Conservation (phyloP, 1,140 invertebrate species). For the Hycleus cichorii region DNA sequence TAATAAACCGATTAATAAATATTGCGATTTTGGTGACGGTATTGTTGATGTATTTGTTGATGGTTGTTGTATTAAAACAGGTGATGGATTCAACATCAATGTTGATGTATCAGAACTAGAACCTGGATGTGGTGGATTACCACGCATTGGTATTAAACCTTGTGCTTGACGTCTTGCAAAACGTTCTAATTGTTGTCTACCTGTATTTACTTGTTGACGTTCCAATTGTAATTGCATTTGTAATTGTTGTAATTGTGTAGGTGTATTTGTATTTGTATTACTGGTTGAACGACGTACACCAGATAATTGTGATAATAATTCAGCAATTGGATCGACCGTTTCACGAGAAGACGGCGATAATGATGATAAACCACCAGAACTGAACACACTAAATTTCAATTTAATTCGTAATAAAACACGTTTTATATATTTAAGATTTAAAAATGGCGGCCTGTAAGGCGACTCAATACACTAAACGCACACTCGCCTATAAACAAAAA, state of each 20-base stretch:
- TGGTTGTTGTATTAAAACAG: slow-evolving; percentile 28
- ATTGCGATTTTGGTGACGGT: slow-evolving; percentile 33
- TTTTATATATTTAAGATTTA: no score
- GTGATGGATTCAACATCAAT: slow-evolving; percentile 34
- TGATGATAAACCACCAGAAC: slow-evolving; percentile 63
- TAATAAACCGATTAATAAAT: slow-evolving; percentile 34
- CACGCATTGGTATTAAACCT: slow-evolving; percentile 23
- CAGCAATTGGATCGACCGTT: slow-evolving; percentile 89
- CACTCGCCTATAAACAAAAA: no score
- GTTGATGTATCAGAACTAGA: slow-evolving; percentile 32
- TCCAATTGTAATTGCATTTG: slow-evolving; percentile 87
- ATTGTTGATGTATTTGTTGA: slow-evolving; percentile 28
- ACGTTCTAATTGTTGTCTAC: slow-evolving; percentile 77
- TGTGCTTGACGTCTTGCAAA: slow-evolving; percentile 67
- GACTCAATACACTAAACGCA: no score
- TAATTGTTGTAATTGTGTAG: slow-evolving; percentile 76
- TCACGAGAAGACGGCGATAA: slow-evolving; percentile 80
- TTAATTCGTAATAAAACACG: no score
- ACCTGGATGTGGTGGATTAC: slow-evolving; percentile 19
- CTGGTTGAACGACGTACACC: slow-evolving; percentile 65
- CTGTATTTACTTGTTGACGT: slow-evolving; percentile 73
- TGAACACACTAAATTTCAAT: slow-evolving; percentile 39
- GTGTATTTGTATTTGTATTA: slow-evolving; percentile 49
- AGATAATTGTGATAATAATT: slow-evolving; percentile 85
- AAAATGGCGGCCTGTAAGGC: no score